Evolutionary conservation across 2,888 invertebrate species (phyloP), one percentile per base, ranked within the genome.

Genomic region (Trimorus sp.): DNA sequence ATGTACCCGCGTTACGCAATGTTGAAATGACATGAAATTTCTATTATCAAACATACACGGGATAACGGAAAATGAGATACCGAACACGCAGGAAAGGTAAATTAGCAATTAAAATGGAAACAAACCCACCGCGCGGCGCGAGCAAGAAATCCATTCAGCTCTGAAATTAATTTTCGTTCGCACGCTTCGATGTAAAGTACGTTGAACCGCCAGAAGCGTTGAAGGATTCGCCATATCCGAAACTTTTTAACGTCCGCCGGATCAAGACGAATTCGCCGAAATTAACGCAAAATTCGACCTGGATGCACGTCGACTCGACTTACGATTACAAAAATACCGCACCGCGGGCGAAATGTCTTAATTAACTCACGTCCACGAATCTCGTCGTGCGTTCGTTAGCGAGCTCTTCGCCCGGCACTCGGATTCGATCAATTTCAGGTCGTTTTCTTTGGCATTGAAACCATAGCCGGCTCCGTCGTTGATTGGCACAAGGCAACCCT

Each of bases 401-500:
- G 40, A 40, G 26, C 11, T 40, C 40, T 66, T 15, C 11, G 7
- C 11, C 70, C 65, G 54, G 51, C 40, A 49, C 48, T 69, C 16
- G 42, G 9, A 66, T 70, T 75, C 54, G 76, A 68, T 74, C 66
- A 9, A 59, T 60, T 54, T 66, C 54, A 54, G 12, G 54, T 66
- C 40, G 40, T 40, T 40, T 40, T 66, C 69, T 70, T 79, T 73
- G 40, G 56, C 69, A 82, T 70, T 79, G 79, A 84, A 84, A 89
- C 89, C 87, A 86, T 87, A 90, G 88, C 89, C 90, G 89, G 87
- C 89, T 88, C 85, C 86, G 88, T 87, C 79, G 74, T 84, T 88
- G 88, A 90, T 91, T 90, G 91, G 90, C 91, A 91, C 91, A 91
- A 91, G 91, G 90, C 91, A 90, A 91, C 90, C 83, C 87, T 88